phyloP scores from a whole-genome alignment of 2,888 invertebrate species.

The Caenorhabditis auriculariae region DNA sequence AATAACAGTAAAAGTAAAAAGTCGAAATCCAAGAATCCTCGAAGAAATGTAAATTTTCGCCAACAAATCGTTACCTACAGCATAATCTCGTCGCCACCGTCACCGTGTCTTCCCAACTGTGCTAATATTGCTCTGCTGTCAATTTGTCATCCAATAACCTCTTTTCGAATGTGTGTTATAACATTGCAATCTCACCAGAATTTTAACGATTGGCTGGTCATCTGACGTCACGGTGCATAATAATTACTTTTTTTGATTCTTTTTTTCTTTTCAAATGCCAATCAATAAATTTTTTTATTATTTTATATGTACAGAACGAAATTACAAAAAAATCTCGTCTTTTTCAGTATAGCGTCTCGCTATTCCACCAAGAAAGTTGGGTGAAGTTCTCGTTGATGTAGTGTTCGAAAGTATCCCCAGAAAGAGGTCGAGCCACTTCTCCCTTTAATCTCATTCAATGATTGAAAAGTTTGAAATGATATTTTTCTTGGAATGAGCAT shows the following conservation, averaged over 20 bases:
- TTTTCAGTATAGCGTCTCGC: no score
- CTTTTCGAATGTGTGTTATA: no score
- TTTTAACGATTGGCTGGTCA: not conserved
- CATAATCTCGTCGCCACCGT: no score
- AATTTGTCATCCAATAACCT: no score
- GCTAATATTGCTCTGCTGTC: no score
- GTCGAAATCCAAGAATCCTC: no score
- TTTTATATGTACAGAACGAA: not conserved
- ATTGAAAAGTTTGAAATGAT: not conserved
- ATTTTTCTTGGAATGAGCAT: not conserved
- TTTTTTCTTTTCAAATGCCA: not conserved
- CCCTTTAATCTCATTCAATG: slow-evolving; percentile 14
- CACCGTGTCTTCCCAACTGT: no score
- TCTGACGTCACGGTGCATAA: not conserved
- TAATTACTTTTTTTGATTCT: not conserved
- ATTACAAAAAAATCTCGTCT: no score
- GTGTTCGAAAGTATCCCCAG: slow-evolving; percentile 48
- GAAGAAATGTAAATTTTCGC: no score
- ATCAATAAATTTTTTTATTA: not conserved
- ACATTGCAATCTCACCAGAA: no score
- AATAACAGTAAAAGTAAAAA: no score
- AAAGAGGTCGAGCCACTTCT: slow-evolving; percentile 22
- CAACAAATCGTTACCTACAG: no score
- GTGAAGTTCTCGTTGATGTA: slow-evolving; percentile 44
- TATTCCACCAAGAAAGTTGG: slow-evolving; percentile 41